Percentiles rank a stretch among this genome's conserved stretches.
Conservation (phyloP, 1,140 invertebrate species). For the Ericerus pela region DNA sequence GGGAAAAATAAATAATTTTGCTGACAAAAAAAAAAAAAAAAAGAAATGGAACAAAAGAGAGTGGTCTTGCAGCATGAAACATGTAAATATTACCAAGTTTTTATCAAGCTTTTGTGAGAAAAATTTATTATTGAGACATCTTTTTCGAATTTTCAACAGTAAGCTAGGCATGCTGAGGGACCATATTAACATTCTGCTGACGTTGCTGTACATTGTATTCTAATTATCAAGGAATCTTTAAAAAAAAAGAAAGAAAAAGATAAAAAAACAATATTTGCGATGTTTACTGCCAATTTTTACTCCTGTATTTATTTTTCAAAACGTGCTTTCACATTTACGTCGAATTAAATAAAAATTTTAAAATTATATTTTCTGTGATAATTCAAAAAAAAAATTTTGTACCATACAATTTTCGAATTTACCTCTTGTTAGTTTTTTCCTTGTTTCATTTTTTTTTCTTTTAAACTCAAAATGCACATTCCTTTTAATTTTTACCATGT, state of each 20-base stretch:
- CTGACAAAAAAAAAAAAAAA: no score
- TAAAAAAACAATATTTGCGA: no score
- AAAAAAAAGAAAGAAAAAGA: no score
- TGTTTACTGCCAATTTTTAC: constrained; percentile 10
- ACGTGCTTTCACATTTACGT: constrained; percentile 8
- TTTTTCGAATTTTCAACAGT: neutral
- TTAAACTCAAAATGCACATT: neutral
- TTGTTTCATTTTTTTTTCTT: neutral
- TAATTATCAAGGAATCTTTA: no score
- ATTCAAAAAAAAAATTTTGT: constrained; percentile 1
- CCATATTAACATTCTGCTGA: neutral
- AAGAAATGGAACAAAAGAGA: no score
- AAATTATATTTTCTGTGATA: constrained; percentile 12
- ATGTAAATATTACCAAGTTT: no score
- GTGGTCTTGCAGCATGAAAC: no score
- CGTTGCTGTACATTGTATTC: neutral
- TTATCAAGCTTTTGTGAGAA: no score
- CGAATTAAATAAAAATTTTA: neutral
- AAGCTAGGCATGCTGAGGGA: constrained; percentile 1
- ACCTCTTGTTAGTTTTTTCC: neutral
- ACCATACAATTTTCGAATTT: neutral
- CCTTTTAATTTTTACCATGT: neutral
- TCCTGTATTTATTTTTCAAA: constrained; percentile 8
- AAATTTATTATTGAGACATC: no score
- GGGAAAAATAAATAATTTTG: no score